Conservation (phyloP, 2,797 vertebrate species). For the Odontamblyopus lacepedii region DNA sequence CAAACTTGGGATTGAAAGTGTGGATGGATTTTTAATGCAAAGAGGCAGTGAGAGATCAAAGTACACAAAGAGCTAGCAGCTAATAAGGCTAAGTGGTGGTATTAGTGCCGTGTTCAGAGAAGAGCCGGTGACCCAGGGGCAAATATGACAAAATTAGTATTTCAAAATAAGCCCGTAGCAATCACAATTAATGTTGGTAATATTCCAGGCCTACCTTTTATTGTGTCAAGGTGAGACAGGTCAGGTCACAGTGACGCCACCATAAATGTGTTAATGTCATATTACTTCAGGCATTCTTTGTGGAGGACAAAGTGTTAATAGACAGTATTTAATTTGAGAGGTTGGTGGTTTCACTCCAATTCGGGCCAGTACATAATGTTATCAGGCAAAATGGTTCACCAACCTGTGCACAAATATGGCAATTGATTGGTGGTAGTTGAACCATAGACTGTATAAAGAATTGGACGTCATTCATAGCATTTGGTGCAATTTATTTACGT, state of each 20-base stretch:
- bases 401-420: no score
- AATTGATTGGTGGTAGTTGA: no score
- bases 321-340: not conserved
- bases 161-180: not conserved
- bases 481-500: no score
- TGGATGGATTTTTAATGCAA: conserved; percentile 41
- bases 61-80: conserved; percentile 1
- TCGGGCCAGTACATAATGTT: not conserved
- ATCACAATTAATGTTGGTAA: not conserved
- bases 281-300: not conserved
- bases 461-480: no score
- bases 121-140: not conserved
- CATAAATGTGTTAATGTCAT: not conserved
- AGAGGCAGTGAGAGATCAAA: conserved; percentile 51
- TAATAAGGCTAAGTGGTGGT: conserved; percentile 44
- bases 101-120: conserved; percentile 25
- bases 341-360: not conserved
- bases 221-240: not conserved
- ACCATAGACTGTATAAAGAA: no score
- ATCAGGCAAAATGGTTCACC: not conserved
- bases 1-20: conserved; percentile 56
- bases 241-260: not conserved
- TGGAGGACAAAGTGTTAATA: not conserved
- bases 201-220: not conserved
- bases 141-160: not conserved